These are phyloP conservation scores for Rhaphigaster nebulosa DNA, from an alignment of 2,888 invertebrate genomes.

Conservation along the genomic window DNA sequence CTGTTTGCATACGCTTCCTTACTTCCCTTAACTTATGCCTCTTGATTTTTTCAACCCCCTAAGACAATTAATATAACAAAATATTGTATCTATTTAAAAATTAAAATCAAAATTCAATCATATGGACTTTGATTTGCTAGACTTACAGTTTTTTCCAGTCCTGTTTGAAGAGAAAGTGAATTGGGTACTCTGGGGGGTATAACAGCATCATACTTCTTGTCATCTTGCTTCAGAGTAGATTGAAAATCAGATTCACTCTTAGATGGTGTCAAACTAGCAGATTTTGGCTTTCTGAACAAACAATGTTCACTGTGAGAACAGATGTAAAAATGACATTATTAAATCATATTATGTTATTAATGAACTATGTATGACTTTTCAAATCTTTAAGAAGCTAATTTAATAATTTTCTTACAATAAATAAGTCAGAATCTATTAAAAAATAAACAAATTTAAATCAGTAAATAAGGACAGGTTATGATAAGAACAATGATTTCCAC, in stretches of 20 bases:
- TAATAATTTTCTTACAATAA: neutral
- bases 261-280: conserved; percentile 63
- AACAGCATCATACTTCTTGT: conserved; percentile 61
- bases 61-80: neutral
- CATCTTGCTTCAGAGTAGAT: conserved; percentile 63
- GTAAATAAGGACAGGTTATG: conserved; percentile 51
- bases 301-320: conserved; percentile 52
- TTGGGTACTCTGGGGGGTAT: conserved; percentile 62
- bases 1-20: conserved; percentile 87
- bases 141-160: conserved; percentile 62
- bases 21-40: conserved; percentile 86
- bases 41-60: conserved; percentile 69
- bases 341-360: conserved; percentile 39
- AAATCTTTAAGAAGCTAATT: neutral
- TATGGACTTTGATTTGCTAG: conserved; percentile 47
- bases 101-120: conserved; percentile 29
- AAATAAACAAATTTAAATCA: conserved; percentile 45
- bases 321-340: conserved; percentile 50
- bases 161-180: conserved; percentile 61
- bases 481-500: conserved; percentile 60
- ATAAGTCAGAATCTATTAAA: conserved; percentile 24
- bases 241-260: conserved; percentile 65
- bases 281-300: conserved; percentile 61
- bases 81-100: neutral
- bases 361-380: neutral